These are phyloP conservation scores for Microchrysa polita DNA, from an alignment of 2,888 invertebrate genomes.

Conservation along the genomic window DNA sequence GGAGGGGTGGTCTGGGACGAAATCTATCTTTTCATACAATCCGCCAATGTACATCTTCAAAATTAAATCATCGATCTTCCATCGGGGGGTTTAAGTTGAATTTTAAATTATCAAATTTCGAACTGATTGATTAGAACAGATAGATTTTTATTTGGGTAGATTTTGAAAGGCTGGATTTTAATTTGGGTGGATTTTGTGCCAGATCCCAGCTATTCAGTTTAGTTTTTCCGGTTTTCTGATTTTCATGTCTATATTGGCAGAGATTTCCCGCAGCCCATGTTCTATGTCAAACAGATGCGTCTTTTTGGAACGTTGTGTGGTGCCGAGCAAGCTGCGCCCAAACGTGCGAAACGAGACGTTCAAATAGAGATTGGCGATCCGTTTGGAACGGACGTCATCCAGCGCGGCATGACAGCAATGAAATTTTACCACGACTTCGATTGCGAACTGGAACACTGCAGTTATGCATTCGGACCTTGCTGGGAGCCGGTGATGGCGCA, in stretches of 20 bases:
- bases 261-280: slow-evolving; percentile 94
- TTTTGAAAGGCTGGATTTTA: too few species aligned
- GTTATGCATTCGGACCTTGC: slow-evolving; percentile 97
- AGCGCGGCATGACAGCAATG: slow-evolving; percentile 91
- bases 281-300: slow-evolving; percentile 83
- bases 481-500: slow-evolving; percentile 88
- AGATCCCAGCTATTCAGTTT: too few species aligned
- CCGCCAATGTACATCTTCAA: too few species aligned
- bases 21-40: too few species aligned
- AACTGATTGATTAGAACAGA: too few species aligned
- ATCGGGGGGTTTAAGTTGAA: too few species aligned
- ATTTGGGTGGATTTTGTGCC: too few species aligned
- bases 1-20: too few species aligned
- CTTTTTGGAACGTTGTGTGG: slow-evolving; percentile 91
- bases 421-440: slow-evolving; percentile 99
- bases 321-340: slow-evolving; percentile 85
- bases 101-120: too few species aligned
- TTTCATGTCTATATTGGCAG: slow-evolving; percentile 60
- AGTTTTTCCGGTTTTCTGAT: too few species aligned
- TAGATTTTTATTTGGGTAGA: too few species aligned
- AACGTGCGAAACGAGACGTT: slow-evolving; percentile 66
- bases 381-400: slow-evolving; percentile 83
- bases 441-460: slow-evolving; percentile 88
- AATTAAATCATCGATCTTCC: too few species aligned
- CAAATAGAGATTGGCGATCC: slow-evolving; percentile 80